A percentile compares a stretch with the other conserved stretches of the same genome.
Evolutionary conservation across 2,797 vertebrate species (phyloP).

Genomic region (Cossypha caffra): DNA sequence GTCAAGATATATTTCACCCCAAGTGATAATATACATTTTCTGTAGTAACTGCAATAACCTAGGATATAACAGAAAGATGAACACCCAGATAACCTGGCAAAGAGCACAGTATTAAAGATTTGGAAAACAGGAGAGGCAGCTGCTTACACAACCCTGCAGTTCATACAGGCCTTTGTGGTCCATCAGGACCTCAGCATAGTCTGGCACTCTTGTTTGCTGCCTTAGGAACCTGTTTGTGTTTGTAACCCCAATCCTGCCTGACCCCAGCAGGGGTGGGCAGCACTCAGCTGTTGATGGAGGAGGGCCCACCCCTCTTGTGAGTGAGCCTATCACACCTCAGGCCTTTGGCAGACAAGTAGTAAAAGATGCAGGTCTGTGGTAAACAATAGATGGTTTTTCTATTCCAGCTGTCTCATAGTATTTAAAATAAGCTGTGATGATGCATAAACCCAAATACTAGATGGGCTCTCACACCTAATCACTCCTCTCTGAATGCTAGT

Average conservation of each 20-base stretch:
- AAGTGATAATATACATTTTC: slow-evolving; percentile 27
- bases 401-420: background rate
- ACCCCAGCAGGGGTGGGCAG: background rate
- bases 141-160: background rate
- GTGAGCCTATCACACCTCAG: background rate
- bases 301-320: background rate
- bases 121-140: background rate
- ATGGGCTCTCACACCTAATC: background rate
- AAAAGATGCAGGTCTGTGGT: background rate
- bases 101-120: background rate
- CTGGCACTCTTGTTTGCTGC: background rate
- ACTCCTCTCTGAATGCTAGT: background rate
- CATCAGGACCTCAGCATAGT: background rate
- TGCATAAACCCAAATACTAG: background rate
- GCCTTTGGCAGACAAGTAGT: background rate
- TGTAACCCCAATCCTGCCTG: background rate
- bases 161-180: background rate
- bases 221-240: background rate
- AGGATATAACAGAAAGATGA: background rate
- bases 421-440: background rate
- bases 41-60: background rate
- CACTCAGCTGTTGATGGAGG: accelerated
- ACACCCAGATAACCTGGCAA: background rate
- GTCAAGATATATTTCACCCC: slow-evolving; percentile 53
- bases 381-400: background rate